A percentile compares a stretch with the other conserved stretches of the same genome.
These are phyloP conservation scores for Callionymus lyra DNA, from an alignment of 2,113 vertebrate genomes.

Conservation along the genomic window DNA sequence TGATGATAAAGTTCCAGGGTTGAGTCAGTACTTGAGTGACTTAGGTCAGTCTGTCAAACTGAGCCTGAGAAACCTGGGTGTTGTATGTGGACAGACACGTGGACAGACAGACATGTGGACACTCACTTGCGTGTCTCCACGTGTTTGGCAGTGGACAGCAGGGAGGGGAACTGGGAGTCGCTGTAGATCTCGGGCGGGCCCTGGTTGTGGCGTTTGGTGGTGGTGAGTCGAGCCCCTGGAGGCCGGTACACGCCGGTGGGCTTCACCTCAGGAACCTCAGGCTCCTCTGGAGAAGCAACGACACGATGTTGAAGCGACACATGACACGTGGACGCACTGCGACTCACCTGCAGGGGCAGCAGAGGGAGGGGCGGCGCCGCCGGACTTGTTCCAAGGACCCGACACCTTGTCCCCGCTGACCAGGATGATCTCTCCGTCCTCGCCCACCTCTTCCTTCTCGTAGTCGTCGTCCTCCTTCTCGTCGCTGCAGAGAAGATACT, in stretches of 20 bases:
- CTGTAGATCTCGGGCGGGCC: constrained; percentile 93
- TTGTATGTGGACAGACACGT: too few species aligned
- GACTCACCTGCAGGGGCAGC: constrained; percentile 76
- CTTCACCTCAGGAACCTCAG: constrained; percentile 78
- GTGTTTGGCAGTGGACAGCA: constrained; percentile 89
- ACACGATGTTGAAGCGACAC: not conserved
- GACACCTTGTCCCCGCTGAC: constrained; percentile 76
- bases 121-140: constrained; percentile 91
- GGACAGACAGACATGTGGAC: too few species aligned
- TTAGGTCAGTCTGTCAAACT: too few species aligned
- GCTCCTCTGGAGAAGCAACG: constrained; percentile 42
- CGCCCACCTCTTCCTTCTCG: constrained; percentile 85
- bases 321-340: not conserved
- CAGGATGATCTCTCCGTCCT: constrained; percentile 80
- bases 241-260: constrained; percentile 86
- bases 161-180: constrained; percentile 89
- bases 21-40: too few species aligned
- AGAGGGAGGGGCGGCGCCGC: constrained; percentile 56
- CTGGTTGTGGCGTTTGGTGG: constrained; percentile 69
- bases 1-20: too few species aligned
- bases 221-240: constrained; percentile 79
- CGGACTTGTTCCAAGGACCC: constrained; percentile 94
- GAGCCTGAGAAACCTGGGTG: too few species aligned
- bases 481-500: constrained; percentile 52
- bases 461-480: constrained; percentile 92